Base-by-base conservation (phyloP, 2,888 invertebrate genomes). In the Drosophila longiperda region DNA sequence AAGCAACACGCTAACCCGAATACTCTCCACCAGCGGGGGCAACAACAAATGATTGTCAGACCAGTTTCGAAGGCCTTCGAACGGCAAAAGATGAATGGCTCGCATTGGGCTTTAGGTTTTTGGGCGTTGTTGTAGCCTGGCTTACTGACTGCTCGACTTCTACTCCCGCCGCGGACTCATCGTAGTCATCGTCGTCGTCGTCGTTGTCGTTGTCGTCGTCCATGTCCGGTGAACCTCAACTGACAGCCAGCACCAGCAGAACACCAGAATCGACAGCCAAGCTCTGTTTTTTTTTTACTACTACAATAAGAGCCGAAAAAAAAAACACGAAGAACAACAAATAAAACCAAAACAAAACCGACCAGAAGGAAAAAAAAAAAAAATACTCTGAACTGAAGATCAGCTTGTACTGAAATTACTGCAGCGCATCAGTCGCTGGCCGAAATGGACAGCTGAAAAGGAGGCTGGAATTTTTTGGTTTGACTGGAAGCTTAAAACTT, bases 391-490 rank as follows among this genome's bases (percentile, higher is more conserved):
- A 81, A 71, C 53, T 68, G 45, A 82, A 73, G 59, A 54, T 69
- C 33, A 20, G 59, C 73, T 87, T 85, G 87, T 80, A 80, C 78
- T 87, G 83, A 83, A 82, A 87, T 87, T 82, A 80, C 73, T 76
- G 84, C 72, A 74, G 75, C 68, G 67, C 71, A 71, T 70, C 77
- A 73, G 66, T 66, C 64, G 45, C 55, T 50, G 68, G 73, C 68
- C 74, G n/a, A 55, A 85, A 76, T 72, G 83, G 82, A 90, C 90
- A 90, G 88, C 88, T 89, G 90, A 88, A 89, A 89, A 82, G 78
- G 80, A 83, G 85, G 90, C 83, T 91, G 90, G 87, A 81, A 87
- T 90, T 80, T 71, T 73, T 66, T 3, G 68, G 74, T 67, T 66
- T 69, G 58, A 70, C 62, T 80, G 80, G 87, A 75, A 79, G 88